Percentiles rank a stretch among this genome's conserved stretches.
These are phyloP conservation scores for Orthonychiurus folsomi DNA, from an alignment of 2,888 invertebrate genomes.

Conservation along the genomic window DNA sequence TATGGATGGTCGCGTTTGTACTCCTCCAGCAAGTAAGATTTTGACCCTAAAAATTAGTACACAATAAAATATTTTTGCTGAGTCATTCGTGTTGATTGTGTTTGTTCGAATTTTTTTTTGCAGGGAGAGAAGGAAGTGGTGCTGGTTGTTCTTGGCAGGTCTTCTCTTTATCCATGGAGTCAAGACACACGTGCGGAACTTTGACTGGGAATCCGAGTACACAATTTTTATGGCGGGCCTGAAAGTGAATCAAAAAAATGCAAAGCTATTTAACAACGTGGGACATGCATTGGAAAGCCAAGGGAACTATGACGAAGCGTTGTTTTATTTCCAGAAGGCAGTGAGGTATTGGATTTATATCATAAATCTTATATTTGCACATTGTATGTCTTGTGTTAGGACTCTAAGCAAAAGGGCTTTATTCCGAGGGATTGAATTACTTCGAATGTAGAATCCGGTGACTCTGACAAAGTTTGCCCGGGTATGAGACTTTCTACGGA, in stretches of 20 bases:
- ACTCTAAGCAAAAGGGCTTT: neutral
- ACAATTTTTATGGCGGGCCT: slow-evolving; percentile 88
- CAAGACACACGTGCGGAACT: slow-evolving; percentile 79
- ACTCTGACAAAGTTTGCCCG: no score
- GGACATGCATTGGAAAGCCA: slow-evolving; percentile 86
- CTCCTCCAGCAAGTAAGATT: slow-evolving; percentile 52
- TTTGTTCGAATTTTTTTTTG: slow-evolving; percentile 20
- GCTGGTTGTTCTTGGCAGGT: slow-evolving; percentile 55
- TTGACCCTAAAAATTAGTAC: slow-evolving; percentile 9
- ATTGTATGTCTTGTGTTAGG: neutral
- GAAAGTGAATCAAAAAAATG: slow-evolving; percentile 76
- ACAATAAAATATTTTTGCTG: neutral
- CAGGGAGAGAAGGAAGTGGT: slow-evolving; percentile 48
- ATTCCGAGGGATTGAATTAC: neutral
- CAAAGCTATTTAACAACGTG: slow-evolving; percentile 93
- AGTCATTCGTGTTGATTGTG: neutral
- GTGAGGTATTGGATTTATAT: slow-evolving; percentile 53
- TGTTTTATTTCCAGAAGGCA: slow-evolving; percentile 84
- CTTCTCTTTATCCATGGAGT: slow-evolving; percentile 68
- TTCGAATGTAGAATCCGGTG: neutral
- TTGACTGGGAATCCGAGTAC: slow-evolving; percentile 90
- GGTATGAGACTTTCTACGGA: neutral
- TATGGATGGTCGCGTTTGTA: slow-evolving; percentile 66
- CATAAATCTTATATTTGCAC: no score
- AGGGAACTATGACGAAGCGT: slow-evolving; percentile 61